Evolutionary conservation across 1,140 invertebrate genomes (phyloP).

Genomic region (Pomacea maculata): DNA sequence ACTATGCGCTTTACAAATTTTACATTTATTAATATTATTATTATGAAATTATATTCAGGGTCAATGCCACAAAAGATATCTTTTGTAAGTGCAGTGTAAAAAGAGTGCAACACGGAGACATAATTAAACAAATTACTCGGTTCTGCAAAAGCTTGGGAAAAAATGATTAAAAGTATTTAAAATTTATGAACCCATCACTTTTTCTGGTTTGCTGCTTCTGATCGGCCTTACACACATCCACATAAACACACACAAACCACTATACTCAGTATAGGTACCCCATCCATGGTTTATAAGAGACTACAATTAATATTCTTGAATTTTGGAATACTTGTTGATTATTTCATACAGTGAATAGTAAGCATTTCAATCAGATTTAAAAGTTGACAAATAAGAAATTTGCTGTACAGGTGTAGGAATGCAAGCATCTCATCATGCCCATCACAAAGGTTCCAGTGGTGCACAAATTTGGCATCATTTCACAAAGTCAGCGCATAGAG

Average conservation of each 20-base stretch:
- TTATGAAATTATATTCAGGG: too few relatives aligned
- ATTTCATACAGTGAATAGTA: not conserved
- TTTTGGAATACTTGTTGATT: not conserved
- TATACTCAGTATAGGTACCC: not conserved
- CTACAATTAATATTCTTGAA: not conserved
- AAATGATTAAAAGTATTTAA: too few relatives aligned
- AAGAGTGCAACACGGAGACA: too few relatives aligned
- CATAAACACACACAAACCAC: too few relatives aligned
- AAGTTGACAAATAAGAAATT: not conserved
- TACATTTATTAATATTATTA: too few relatives aligned
- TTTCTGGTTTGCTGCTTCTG: too few relatives aligned
- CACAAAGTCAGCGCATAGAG: conserved; percentile 61
- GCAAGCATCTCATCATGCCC: conserved; percentile 53
- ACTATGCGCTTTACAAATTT: too few relatives aligned
- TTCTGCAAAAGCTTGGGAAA: too few relatives aligned
- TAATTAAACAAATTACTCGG: too few relatives aligned
- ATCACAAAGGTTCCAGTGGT: conserved; percentile 62
- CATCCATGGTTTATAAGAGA: not conserved
- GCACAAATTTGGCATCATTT: conserved; percentile 67
- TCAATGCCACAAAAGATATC: too few relatives aligned
- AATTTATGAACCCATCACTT: too few relatives aligned
- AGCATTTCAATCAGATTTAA: not conserved
- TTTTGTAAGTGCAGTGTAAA: too few relatives aligned
- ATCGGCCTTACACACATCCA: not conserved
- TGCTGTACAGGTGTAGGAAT: not conserved